Percentiles rank a stretch among this genome's conserved stretches.
Conservation (phyloP, 2,888 invertebrate species). For the Tenthredo amoena region DNA sequence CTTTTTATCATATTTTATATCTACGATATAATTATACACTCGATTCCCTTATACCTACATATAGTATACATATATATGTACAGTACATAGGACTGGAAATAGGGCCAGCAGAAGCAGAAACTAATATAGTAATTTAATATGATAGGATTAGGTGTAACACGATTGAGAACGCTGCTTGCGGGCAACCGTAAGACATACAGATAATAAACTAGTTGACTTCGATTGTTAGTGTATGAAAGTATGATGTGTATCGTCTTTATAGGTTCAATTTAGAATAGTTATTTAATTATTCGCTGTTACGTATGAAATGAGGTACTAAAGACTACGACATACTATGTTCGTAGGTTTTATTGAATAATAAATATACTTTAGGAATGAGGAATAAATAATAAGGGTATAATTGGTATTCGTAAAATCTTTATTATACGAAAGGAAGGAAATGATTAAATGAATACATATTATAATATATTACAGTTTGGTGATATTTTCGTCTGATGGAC, state of each 20-base stretch:
- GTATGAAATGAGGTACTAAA: neutral
- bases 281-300: conserved; percentile 16
- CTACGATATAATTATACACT: neutral
- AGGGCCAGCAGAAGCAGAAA: neutral
- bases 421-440: neutral
- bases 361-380: neutral
- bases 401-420: neutral
- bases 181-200: neutral
- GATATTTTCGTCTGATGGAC: conserved; percentile 57
- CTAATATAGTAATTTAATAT: conserved; percentile 44
- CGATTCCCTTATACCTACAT: neutral
- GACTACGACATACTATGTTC: neutral
- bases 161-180: conserved; percentile 21
- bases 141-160: conserved; percentile 25
- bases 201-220: conserved; percentile 21
- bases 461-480: conserved; percentile 37
- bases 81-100: neutral
- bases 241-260: neutral
- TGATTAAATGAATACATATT: neutral
- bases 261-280: conserved; percentile 24
- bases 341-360: neutral
- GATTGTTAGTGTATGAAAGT: neutral
- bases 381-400: neutral
- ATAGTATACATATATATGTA: neutral
- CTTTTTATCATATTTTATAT: neutral